A percentile compares a stretch with the other conserved stretches of the same genome.
Evolutionary conservation across 2,113 vertebrate genomes (phyloP).

Genomic region (Plecturocebus donacophilus): DNA sequence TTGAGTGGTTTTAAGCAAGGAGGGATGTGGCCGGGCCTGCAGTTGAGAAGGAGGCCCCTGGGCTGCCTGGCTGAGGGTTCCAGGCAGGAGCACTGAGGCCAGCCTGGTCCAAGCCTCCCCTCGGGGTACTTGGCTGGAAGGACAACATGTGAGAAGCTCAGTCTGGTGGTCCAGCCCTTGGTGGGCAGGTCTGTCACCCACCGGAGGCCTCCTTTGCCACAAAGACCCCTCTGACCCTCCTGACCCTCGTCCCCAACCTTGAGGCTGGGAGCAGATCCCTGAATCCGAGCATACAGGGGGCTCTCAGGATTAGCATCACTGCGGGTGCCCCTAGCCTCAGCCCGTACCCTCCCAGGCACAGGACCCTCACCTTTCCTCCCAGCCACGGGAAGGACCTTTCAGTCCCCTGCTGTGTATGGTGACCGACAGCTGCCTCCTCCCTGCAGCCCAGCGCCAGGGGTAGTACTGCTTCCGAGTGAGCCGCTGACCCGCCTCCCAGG

Average conservation of each 20-base stretch:
- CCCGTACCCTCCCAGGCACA: not conserved
- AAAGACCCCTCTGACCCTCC: not conserved
- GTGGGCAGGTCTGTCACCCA: fast-evolving
- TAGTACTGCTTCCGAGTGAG: fast-evolving
- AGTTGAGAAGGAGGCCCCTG: too few relatives aligned
- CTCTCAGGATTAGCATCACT: not conserved
- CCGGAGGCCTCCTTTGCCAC: not conserved
- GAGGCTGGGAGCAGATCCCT: not conserved
- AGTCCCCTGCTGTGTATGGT: fast-evolving
- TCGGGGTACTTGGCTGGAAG: fast-evolving
- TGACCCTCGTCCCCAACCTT: not conserved
- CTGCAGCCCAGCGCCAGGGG: not conserved
- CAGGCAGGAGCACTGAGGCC: not conserved
- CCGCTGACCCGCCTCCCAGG: fast-evolving
- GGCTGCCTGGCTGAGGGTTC: not conserved
- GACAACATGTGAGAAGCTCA: fast-evolving
- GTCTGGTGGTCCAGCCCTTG: not conserved
- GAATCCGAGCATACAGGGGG: not conserved
- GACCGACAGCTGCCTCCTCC: not conserved
- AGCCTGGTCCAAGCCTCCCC: not conserved
- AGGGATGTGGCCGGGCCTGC: fast-evolving
- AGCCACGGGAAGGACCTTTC: not conserved
- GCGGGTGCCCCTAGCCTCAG: fast-evolving
- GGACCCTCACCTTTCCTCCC: fast-evolving
- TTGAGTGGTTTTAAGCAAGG: too few relatives aligned